Conservation (phyloP, 2,113 vertebrate species). For the Oncorhynchus kisutch region DNA sequence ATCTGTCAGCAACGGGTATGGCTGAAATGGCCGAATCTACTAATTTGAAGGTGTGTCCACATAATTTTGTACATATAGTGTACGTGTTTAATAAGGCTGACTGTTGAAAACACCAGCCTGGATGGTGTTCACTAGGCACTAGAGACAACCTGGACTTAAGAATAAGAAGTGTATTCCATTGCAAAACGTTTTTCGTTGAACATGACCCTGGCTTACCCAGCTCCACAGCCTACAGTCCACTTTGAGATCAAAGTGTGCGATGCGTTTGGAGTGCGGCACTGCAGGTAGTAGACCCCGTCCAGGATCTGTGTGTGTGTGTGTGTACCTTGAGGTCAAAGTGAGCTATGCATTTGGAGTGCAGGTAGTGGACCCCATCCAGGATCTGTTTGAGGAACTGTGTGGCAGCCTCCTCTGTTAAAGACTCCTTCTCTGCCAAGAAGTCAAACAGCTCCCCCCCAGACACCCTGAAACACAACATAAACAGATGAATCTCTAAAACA, state of each 20-base stretch:
- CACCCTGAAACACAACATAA: conserved; percentile 56
- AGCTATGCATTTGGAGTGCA: conserved; percentile 93
- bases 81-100: too few relatives aligned
- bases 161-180: background rate
- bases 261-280: conserved; percentile 83
- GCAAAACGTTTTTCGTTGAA: background rate
- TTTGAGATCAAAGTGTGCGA: conserved; percentile 97
- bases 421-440: conserved; percentile 96
- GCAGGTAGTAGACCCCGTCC: conserved; percentile 89
- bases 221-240: conserved; percentile 59
- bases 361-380: conserved; percentile 91
- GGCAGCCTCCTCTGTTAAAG: conserved; percentile 93
- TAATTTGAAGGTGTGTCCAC: too few relatives aligned
- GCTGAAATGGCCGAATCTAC: too few relatives aligned
- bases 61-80: too few relatives aligned
- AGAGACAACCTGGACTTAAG: too few relatives aligned
- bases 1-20: too few relatives aligned
- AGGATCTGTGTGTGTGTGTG: conserved; percentile 72
- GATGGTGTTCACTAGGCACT: too few relatives aligned
- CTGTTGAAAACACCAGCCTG: too few relatives aligned
- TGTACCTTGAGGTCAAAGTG: conserved; percentile 95
- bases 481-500: too few relatives aligned
- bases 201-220: too few relatives aligned
- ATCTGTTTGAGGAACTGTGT: conserved; percentile 98
- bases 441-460: conserved; percentile 94